Evolutionary conservation across 1,140 invertebrate species (phyloP).

Genomic region (Drosophila sproati): DNA sequence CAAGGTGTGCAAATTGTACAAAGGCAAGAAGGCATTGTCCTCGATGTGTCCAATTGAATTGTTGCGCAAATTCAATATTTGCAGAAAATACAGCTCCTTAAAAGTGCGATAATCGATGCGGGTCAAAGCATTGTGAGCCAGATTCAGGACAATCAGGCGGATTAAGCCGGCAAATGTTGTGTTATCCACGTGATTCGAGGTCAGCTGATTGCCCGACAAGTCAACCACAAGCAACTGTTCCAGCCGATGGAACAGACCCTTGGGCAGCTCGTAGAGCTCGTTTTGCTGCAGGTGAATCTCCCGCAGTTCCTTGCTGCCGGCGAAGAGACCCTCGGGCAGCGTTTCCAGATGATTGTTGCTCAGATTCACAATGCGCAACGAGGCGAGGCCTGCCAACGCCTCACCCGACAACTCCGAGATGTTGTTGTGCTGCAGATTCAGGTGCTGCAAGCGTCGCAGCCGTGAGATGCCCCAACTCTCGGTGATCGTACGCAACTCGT

Average conservation of each 20-base stretch:
- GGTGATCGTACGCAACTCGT: constrained; percentile 89
- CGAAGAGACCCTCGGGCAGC: constrained; percentile 92
- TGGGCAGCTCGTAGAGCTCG: constrained; percentile 91
- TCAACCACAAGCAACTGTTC: constrained; percentile 94
- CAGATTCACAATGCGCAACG: constrained; percentile 92
- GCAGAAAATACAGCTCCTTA: constrained; percentile 93
- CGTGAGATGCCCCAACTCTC: constrained; percentile 90
- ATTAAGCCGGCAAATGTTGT: constrained; percentile 93
- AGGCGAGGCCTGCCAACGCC: constrained; percentile 90
- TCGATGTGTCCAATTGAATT: constrained; percentile 94
- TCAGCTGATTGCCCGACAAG: constrained; percentile 93
- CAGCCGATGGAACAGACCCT: constrained; percentile 92
- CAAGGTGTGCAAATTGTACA: constrained; percentile 94
- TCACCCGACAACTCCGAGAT: constrained; percentile 92
- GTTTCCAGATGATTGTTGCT: constrained; percentile 92
- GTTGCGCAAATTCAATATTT: constrained; percentile 94
- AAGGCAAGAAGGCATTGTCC: constrained; percentile 93
- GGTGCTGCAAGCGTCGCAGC: constrained; percentile 90
- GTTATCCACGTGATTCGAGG: constrained; percentile 92
- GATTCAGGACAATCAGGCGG: constrained; percentile 92
- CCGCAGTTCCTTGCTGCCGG: constrained; percentile 90
- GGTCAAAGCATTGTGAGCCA: constrained; percentile 93
- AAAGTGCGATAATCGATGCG: constrained; percentile 93
- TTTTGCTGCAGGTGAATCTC: constrained; percentile 94
- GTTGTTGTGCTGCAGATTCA: constrained; percentile 93